Evolutionary conservation across 1,140 invertebrate genomes (phyloP).

Genomic region (Brachionus paranguensis): DNA sequence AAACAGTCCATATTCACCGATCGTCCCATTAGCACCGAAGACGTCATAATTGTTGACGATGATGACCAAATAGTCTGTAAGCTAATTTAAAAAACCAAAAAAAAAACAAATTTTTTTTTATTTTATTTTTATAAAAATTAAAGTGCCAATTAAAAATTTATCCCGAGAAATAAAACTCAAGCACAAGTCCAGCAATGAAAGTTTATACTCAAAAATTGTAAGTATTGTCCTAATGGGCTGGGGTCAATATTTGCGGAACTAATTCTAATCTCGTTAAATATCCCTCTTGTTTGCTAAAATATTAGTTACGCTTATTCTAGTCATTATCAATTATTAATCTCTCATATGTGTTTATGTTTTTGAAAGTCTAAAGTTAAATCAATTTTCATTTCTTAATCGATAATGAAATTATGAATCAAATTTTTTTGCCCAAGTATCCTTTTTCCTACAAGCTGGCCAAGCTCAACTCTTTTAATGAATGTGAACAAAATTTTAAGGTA

Average conservation of each 20-base stretch:
- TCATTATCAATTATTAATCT: slow-evolving; percentile 14
- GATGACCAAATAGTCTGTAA: neutral
- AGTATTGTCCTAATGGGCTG: neutral
- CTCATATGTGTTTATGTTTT: neutral
- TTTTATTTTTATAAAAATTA: neutral
- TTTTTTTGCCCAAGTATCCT: slow-evolving; percentile 34
- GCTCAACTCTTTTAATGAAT: neutral
- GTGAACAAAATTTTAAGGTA: neutral
- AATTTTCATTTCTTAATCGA: neutral
- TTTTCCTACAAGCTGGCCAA: slow-evolving; percentile 23
- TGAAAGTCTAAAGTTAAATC: neutral
- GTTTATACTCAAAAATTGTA: slow-evolving; percentile 17
- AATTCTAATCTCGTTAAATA: neutral
- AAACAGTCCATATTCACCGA: neutral
- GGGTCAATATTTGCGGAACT: neutral
- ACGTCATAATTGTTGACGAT: slow-evolving; percentile 12
- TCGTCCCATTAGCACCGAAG: neutral
- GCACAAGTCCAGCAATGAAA: neutral
- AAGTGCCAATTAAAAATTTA: slow-evolving; percentile 1
- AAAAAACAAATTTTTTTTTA: neutral
- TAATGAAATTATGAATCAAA: slow-evolving; percentile 38
- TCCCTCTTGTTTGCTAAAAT: neutral
- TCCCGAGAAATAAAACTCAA: neutral
- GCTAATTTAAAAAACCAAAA: neutral
- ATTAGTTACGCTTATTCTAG: neutral